Evolutionary conservation across 2,113 vertebrate genomes (phyloP).

Genomic region (Apeltes quadracus): DNA sequence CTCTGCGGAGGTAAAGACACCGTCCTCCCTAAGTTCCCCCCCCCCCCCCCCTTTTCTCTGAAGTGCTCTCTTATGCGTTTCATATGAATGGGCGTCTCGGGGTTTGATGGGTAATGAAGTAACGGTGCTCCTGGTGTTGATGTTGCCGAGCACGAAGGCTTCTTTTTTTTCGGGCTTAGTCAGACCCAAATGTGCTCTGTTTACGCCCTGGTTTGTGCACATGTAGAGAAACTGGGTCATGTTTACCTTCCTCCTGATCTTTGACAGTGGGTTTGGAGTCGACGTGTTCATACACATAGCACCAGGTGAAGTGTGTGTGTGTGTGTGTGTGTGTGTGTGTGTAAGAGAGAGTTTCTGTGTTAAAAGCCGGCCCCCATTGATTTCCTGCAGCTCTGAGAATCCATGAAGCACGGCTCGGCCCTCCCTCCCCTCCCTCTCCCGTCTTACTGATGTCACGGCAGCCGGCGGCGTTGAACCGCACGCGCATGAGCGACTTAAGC

Average conservation of each 20-base stretch:
- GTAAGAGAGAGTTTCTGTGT: constrained; percentile 7
- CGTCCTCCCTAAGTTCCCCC: not conserved
- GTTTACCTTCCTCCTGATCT: too few relatives aligned
- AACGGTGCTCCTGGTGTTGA: constrained; percentile 31
- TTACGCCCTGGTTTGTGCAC: constrained; percentile 18
- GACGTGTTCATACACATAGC: constrained; percentile 1
- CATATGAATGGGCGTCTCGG: not conserved
- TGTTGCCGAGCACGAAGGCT: constrained; percentile 32
- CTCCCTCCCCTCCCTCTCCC: not conserved
- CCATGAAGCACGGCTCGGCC: constrained; percentile 46
- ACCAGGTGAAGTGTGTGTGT: not conserved
- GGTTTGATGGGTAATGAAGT: constrained; percentile 41
- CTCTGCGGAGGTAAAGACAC: constrained; percentile 16
- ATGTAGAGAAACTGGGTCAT: constrained; percentile 53
- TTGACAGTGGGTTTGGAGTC: too few relatives aligned
- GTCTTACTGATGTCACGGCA: constrained; percentile 17
- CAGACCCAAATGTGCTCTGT: constrained; percentile 9
- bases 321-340: constrained; percentile 15
- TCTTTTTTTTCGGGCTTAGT: constrained; percentile 49
- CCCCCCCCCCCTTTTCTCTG: constrained; percentile 13
- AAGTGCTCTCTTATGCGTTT: constrained; percentile 7
- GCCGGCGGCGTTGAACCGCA: not conserved
- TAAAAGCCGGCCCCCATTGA: constrained; percentile 34
- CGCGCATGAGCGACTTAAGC: too few relatives aligned
- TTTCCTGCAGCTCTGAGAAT: constrained; percentile 55